phyloP scores from a whole-genome alignment of 1,140 invertebrate genomes.

The Ruditapes philippinarum region DNA sequence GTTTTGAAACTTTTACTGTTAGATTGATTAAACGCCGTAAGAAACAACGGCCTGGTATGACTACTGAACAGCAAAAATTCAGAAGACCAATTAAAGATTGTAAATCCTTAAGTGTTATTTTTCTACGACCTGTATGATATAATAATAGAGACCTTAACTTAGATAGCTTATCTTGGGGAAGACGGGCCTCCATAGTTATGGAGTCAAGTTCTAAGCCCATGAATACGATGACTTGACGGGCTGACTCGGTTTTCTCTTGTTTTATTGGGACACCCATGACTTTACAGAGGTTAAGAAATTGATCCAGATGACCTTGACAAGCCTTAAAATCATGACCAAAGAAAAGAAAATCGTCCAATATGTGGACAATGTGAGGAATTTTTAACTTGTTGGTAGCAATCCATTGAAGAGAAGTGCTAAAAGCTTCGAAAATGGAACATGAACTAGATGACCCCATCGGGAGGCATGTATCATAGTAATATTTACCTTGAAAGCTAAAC shows the following conservation, averaged over 20 bases:
- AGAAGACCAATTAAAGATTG: conserved; percentile 56
- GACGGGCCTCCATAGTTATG: conserved; percentile 7
- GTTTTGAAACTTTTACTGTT: conserved; percentile 45
- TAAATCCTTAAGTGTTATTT: conserved; percentile 38
- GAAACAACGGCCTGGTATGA: conserved; percentile 59
- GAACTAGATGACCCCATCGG: conserved; percentile 8
- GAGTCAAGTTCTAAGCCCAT: conserved; percentile 62
- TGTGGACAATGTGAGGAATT: conserved; percentile 35
- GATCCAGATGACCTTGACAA: not conserved
- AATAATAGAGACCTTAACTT: conserved; percentile 21
- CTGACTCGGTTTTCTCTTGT: conserved; percentile 23
- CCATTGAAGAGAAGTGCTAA: conserved; percentile 11
- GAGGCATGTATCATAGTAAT: conserved; percentile 35
- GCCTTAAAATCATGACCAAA: not conserved
- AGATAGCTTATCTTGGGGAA: conserved; percentile 50
- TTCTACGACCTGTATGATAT: not conserved
- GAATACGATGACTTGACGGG: conserved; percentile 4
- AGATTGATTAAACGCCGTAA: conserved; percentile 59
- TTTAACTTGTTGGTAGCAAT: not conserved
- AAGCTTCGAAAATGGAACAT: conserved; percentile 25
- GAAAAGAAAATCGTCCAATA: conserved; percentile 66
- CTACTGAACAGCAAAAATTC: conserved; percentile 56
- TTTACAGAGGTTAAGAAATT: conserved; percentile 18
- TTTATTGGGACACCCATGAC: conserved; percentile 53
- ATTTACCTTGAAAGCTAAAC: not conserved